Conservation (phyloP, 1,140 invertebrate genomes). For the Pinna nobilis region DNA sequence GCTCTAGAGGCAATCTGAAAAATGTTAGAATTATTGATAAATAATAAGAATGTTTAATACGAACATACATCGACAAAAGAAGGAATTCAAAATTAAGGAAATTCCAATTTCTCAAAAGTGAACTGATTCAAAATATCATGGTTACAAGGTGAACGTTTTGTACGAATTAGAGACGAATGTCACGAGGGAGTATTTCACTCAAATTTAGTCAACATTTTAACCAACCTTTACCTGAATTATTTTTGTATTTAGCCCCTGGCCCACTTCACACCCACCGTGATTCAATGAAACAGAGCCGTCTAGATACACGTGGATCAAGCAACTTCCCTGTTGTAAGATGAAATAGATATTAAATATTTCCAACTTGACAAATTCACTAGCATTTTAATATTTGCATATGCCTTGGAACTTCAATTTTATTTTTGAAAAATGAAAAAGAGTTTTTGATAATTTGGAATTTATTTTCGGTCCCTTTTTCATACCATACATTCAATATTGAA, state of each 20-base stretch:
- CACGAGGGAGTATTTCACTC: no score
- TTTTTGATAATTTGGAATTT: background rate
- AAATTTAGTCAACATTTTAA: no score
- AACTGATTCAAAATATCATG: no score
- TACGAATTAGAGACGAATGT: no score
- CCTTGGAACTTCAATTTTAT: background rate
- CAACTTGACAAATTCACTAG: background rate
- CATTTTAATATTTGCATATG: background rate
- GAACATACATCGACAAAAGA: no score
- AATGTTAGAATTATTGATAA: background rate
- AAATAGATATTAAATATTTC: constrained; percentile 79
- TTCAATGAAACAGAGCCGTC: constrained; percentile 93
- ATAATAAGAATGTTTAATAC: no score
- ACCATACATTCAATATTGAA: background rate
- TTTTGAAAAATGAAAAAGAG: background rate
- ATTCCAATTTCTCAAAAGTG: no score
- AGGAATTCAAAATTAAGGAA: no score
- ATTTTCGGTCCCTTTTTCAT: background rate
- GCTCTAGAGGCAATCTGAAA: constrained; percentile 6
- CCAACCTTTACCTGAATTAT: constrained; percentile 86
- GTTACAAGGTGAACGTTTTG: no score
- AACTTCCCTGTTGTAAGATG: constrained; percentile 91
- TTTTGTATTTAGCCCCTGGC: constrained; percentile 95
- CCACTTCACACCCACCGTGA: constrained; percentile 96
- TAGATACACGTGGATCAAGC: constrained; percentile 89